Evolutionary conservation across 2,113 vertebrate species (phyloP).

Genomic region (Scytalopus superciliaris): DNA sequence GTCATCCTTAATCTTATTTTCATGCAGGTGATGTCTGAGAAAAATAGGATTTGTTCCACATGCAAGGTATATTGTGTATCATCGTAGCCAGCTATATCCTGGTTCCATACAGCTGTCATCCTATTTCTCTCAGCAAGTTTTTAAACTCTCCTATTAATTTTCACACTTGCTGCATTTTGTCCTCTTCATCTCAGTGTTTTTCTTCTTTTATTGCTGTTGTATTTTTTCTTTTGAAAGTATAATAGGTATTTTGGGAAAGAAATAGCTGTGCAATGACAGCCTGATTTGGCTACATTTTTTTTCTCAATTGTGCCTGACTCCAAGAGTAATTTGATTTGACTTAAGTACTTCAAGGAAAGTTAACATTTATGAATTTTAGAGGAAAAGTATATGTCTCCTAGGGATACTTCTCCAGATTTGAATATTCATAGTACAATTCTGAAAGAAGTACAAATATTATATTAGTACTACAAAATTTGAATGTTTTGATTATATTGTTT

Average conservation of each 20-base stretch:
- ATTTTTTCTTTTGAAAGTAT: neutral
- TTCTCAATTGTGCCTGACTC: neutral
- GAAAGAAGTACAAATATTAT: neutral
- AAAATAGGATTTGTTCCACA: neutral
- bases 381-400: neutral
- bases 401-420: neutral
- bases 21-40: neutral
- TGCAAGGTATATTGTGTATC: neutral
- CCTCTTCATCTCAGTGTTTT: neutral
- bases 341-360: neutral
- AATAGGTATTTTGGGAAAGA: neutral
- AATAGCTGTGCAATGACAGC: neutral
- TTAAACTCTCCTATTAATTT: neutral
- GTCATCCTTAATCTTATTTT: neutral
- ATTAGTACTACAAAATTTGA: neutral
- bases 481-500: neutral
- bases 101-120: neutral
- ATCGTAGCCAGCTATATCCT: rapidly evolving
- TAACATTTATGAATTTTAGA: neutral
- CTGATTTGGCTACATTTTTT: neutral
- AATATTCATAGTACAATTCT: neutral
- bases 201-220: neutral
- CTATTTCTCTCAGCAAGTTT: neutral
- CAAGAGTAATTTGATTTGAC: neutral
- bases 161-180: neutral